Evolutionary conservation across 2,888 invertebrate genomes (phyloP).

Genomic region (Synergus umbraculus): DNA sequence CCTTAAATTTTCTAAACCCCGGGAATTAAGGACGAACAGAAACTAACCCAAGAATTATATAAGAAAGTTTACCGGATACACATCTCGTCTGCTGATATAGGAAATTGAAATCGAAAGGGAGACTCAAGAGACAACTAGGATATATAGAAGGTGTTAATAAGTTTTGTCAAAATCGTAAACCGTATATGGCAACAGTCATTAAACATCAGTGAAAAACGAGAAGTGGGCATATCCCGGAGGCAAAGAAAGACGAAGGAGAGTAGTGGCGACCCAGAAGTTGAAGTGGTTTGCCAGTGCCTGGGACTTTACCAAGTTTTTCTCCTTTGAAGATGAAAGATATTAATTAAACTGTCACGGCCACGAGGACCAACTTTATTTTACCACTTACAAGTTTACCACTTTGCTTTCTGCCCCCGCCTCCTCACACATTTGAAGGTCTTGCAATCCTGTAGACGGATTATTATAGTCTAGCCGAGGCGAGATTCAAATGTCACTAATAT

Average conservation of each 20-base stretch:
- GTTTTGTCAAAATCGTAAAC: conserved; percentile 7
- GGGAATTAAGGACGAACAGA: conserved; percentile 27
- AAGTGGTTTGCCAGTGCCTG: conserved; percentile 64
- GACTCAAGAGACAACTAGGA: not conserved
- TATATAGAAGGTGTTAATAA: not conserved
- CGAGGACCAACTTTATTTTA: conserved; percentile 75
- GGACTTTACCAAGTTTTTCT: conserved; percentile 74
- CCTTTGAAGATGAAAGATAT: conserved; percentile 75
- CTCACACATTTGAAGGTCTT: conserved; percentile 53
- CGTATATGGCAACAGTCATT: conserved; percentile 49
- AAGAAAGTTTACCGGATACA: not conserved
- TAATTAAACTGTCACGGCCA: conserved; percentile 77
- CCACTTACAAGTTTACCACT: conserved; percentile 76
- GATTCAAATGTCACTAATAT: conserved; percentile 50
- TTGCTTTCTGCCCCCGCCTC: conserved; percentile 52
- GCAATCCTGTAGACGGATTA: conserved; percentile 52
- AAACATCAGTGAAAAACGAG: conserved; percentile 53
- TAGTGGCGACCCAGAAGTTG: conserved; percentile 60
- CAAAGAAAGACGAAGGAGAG: conserved; percentile 53
- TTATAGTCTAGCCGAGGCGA: conserved; percentile 53
- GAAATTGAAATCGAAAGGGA: not conserved
- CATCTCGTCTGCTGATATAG: not conserved
- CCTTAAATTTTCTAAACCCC: conserved; percentile 35
- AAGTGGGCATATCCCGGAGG: conserved; percentile 50
- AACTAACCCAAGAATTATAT: conserved; percentile 20